These are phyloP conservation scores for Drosophila watanabei DNA, from an alignment of 1,140 invertebrate genomes.

Conservation along the genomic window DNA sequence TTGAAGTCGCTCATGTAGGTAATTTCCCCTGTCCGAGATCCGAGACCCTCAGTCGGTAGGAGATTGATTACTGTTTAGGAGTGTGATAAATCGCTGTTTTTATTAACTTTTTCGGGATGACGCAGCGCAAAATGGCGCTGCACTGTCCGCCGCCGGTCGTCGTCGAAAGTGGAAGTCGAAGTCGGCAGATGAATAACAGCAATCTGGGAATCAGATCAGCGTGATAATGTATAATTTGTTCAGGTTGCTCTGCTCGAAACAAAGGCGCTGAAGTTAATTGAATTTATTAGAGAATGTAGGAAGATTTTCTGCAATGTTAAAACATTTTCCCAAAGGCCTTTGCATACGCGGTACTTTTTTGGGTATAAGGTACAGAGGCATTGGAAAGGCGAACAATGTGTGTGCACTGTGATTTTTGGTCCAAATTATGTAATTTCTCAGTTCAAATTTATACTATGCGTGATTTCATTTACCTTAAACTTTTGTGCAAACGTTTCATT, in stretches of 20 bases:
- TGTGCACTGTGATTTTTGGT: neutral
- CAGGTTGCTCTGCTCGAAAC: constrained; percentile 31
- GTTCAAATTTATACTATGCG: too few species aligned
- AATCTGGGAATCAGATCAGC: constrained; percentile 79
- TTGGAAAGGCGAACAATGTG: neutral
- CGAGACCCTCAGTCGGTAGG: constrained; percentile 45
- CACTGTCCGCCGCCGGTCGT: neutral
- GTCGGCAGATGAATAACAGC: constrained; percentile 57
- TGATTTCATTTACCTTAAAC: too few species aligned
- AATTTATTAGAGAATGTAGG: constrained; percentile 56
- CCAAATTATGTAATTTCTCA: neutral
- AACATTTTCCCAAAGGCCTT: neutral
- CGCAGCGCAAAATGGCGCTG: constrained; percentile 45
- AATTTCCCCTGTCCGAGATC: constrained; percentile 45
- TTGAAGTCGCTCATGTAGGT: constrained; percentile 78
- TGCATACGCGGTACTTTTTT: neutral
- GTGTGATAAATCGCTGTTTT: constrained; percentile 85
- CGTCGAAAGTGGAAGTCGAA: constrained; percentile 12
- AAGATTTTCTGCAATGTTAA: constrained; percentile 20
- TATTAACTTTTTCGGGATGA: constrained; percentile 84
- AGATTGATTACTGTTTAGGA: constrained; percentile 79
- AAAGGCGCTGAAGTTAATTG: constrained; percentile 64
- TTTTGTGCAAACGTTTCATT: too few species aligned
- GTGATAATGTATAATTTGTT: constrained; percentile 81
- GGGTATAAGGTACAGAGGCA: neutral